phyloP scores from a whole-genome alignment of 2,113 vertebrate genomes.

The Crotophaga sulcirostris region DNA sequence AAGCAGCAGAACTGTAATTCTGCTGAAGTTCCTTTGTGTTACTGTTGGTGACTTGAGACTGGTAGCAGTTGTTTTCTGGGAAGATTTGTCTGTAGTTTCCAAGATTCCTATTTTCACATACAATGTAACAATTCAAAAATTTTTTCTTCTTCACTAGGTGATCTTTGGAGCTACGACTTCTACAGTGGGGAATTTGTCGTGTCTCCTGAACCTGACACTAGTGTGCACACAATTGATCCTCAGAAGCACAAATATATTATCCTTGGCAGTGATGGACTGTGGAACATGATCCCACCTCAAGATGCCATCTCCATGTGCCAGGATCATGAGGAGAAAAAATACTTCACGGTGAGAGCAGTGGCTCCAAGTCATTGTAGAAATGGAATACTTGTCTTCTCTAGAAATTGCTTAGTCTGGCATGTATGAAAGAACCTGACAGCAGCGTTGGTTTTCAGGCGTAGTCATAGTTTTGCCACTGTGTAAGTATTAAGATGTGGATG shows the following conservation, averaged over 20 bases:
- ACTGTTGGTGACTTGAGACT: background rate
- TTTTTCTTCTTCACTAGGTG: constrained; percentile 75
- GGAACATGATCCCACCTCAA: constrained; percentile 98
- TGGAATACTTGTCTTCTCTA: background rate
- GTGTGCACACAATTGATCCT: constrained; percentile 91
- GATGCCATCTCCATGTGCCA: constrained; percentile 95
- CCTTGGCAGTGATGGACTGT: constrained; percentile 95
- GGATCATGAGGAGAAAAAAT: constrained; percentile 88
- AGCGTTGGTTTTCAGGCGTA: background rate
- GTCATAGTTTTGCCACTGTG: background rate
- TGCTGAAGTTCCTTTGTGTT: background rate
- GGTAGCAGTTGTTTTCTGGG: background rate
- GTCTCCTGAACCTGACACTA: constrained; percentile 95
- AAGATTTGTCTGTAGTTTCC: rapidly evolving
- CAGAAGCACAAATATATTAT: constrained; percentile 93
- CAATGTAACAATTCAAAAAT: background rate
- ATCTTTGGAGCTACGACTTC: constrained; percentile 98
- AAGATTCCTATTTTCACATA: rapidly evolving
- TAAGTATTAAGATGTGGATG: background rate
- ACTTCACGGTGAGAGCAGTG: constrained; percentile 69
- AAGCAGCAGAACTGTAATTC: background rate
- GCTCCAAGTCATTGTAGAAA: background rate
- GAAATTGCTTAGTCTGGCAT: background rate
- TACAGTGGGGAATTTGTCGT: constrained; percentile 98
- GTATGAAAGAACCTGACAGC: rapidly evolving